Conservation (phyloP, 2,797 vertebrate species). For the Enteromius radiatus region DNA sequence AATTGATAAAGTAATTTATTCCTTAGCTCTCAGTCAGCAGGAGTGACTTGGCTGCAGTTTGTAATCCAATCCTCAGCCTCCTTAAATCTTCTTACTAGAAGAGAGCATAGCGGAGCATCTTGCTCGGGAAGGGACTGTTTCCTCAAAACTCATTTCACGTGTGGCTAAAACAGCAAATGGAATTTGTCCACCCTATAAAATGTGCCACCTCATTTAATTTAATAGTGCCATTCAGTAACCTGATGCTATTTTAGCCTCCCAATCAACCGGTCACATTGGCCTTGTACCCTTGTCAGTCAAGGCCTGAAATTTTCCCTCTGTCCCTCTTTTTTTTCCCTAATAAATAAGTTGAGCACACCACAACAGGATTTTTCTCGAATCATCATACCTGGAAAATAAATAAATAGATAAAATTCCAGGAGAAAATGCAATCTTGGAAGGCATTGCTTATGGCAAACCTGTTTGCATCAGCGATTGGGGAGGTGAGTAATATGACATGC, state of each 20-base stretch:
- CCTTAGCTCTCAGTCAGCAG: not conserved
- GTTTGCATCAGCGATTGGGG: conserved; percentile 45
- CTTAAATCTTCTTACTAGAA: conserved; percentile 34
- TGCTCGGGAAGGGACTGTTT: conserved; percentile 32
- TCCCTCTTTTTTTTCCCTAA: conserved; percentile 6
- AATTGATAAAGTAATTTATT: conserved; percentile 20
- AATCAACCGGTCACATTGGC: conserved; percentile 28
- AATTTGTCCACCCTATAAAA: conserved; percentile 48
- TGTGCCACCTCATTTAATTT: conserved; percentile 56
- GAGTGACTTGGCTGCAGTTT: conserved; percentile 27
- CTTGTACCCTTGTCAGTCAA: conserved; percentile 47
- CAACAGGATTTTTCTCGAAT: conserved; percentile 21
- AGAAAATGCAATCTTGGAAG: conserved; percentile 19
- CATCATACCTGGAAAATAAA: conserved; percentile 11
- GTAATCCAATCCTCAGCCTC: conserved; percentile 25
- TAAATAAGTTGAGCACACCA: conserved; percentile 32
- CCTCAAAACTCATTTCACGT: conserved; percentile 59
- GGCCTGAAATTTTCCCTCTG: not conserved
- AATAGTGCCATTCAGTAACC: conserved; percentile 50
- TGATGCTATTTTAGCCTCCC: conserved; percentile 40
- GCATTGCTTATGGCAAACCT: conserved; percentile 59
- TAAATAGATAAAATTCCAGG: conserved; percentile 11
- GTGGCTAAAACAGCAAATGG: conserved; percentile 62
- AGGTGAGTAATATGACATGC: conserved; percentile 43
- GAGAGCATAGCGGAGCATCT: conserved; percentile 34